phyloP scores from a whole-genome alignment of 2,888 invertebrate genomes.

The Andrena dorsata region DNA sequence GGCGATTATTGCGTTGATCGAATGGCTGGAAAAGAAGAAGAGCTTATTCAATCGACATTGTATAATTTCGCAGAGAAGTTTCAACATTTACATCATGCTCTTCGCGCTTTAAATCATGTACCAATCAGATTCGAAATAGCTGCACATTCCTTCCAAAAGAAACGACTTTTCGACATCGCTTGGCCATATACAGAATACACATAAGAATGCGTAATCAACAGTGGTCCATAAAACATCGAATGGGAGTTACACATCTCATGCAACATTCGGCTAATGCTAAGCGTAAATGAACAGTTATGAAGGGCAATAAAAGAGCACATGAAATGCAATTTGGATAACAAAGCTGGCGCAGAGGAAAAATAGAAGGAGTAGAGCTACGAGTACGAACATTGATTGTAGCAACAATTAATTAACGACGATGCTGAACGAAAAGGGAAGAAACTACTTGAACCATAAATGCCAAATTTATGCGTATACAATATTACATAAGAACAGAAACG shows the following conservation, averaged over 20 bases:
- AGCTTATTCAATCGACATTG: constrained; percentile 1
- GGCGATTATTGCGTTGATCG: constrained; percentile 89
- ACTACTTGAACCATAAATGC: background rate
- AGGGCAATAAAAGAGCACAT: constrained; percentile 25
- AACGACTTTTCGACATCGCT: background rate
- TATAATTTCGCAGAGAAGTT: background rate
- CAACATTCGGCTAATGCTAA: constrained; percentile 65
- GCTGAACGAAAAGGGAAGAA: background rate
- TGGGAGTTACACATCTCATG: constrained; percentile 52
- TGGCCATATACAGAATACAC: background rate
- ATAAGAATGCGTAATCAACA: constrained; percentile 12
- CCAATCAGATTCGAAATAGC: background rate
- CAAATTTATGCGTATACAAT: background rate
- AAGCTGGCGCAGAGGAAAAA: background rate
- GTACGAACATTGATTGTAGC: background rate
- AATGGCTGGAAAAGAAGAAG: constrained; percentile 87
- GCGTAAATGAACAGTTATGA: constrained; percentile 34
- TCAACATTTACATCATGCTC: constrained; percentile 50
- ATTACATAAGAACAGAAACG: background rate
- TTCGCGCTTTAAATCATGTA: background rate
- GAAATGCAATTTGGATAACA: constrained; percentile 33
- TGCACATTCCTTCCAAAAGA: background rate
- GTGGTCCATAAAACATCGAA: constrained; percentile 18
- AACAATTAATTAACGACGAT: background rate
- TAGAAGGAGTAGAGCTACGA: background rate